Base-by-base conservation (phyloP, 2,113 vertebrate genomes). In the Syrrhaptes paradoxus region DNA sequence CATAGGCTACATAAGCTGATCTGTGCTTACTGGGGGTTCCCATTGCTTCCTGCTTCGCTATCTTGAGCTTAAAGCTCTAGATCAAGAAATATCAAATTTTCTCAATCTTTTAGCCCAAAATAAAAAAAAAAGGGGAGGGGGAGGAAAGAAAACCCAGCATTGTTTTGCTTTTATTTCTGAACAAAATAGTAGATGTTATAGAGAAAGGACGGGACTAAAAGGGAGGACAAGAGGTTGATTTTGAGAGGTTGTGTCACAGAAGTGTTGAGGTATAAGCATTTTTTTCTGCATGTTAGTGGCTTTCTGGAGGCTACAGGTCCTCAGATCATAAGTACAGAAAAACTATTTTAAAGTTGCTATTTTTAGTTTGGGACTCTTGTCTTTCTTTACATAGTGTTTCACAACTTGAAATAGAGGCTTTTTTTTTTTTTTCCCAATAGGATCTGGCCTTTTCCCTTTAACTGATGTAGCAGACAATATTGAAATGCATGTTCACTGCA, bases 171-270 rank as follows among this genome's bases (percentile, higher is more conserved):
- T 84, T 74, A 32, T 61, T 78, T 61, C 73, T 57, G 3, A 28
- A 18, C 1, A 49, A 52, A 59, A 70, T 4, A 6, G 7, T 2
- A 43, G 2, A 19, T 38, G 19, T 17, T n/a, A 11, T 11, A 5
- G 19, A 46, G 28, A 21, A 84, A 63, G 28, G 7, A 77, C 3
- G 76, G 51, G 20, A 38, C 28, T 45, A 48, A 67, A 63, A 21
- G 38, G 55, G 58, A 24, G 4, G 29, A 59, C 16, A 68, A 29
- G 63, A 62, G 1, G 13, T 18, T 77, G 32, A 54, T 61, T 91
- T 75, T 57, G 49, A 54, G 51, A 46, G 45, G 3, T 13, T 54
- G 6, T 43, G 8, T 46, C 28, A 28, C 17, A 7, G 7, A 77
- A 74, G 2, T 32, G 5, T 51, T 62, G 67, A 85, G 16, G 4